Evolutionary conservation across 2,113 vertebrate species (phyloP).

Genomic region (Lepus europaeus): DNA sequence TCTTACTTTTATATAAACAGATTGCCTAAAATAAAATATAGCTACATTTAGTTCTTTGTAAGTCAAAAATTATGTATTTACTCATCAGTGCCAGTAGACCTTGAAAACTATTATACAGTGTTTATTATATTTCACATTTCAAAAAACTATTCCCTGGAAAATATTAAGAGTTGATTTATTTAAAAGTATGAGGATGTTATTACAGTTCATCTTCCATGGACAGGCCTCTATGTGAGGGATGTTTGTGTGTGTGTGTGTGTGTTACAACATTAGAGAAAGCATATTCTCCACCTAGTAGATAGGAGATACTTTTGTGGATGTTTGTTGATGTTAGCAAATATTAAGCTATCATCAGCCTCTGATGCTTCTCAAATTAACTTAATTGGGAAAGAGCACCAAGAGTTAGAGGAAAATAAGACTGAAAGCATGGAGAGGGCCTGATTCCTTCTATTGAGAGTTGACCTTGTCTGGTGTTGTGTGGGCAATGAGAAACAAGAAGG

Average conservation of each 20-base stretch:
- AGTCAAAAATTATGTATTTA: constrained; percentile 33
- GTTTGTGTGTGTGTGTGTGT: background rate
- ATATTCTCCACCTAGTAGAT: background rate
- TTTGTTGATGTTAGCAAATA: constrained; percentile 19
- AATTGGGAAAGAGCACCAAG: background rate
- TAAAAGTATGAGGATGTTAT: background rate
- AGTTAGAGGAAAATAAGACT: background rate
- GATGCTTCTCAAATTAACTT: background rate
- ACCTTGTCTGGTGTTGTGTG: background rate
- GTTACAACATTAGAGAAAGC: background rate
- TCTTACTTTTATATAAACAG: background rate
- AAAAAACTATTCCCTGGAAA: background rate
- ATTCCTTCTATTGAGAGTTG: background rate
- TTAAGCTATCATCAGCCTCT: background rate
- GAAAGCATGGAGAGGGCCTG: background rate
- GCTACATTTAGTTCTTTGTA: background rate
- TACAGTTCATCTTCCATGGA: background rate
- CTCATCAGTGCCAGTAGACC: constrained; percentile 12
- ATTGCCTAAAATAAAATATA: background rate
- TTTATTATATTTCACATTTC: background rate
- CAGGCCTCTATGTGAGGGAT: background rate
- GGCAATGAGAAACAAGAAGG: background rate
- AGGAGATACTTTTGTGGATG: background rate
- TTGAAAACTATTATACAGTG: background rate
- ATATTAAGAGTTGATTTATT: constrained; percentile 32